These are phyloP conservation scores for Chaetogeoica ovagalla DNA, from an alignment of 2,888 invertebrate species.

Conservation along the genomic window DNA sequence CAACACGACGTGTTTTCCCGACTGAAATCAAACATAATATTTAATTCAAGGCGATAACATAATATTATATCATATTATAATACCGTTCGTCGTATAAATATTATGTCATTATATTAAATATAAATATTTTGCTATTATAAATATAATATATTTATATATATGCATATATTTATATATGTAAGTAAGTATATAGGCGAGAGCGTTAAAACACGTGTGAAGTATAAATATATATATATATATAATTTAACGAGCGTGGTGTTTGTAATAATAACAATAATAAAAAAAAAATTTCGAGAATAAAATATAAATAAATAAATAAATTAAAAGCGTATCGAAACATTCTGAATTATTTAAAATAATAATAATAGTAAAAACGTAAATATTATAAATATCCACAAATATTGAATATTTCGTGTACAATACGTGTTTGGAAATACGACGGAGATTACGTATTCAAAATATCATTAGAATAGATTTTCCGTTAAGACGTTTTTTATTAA, in stretches of 20 bases:
- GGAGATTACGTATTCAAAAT: not conserved
- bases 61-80: slow-evolving; percentile 55
- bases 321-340: slow-evolving; percentile 48
- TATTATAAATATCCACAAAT: slow-evolving; percentile 54
- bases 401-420: slow-evolving; percentile 36
- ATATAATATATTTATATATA: not conserved
- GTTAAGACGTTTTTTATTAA: not conserved
- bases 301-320: slow-evolving; percentile 54
- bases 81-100: slow-evolving; percentile 55
- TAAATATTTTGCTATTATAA: not conserved
- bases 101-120: slow-evolving; percentile 52
- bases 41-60: slow-evolving; percentile 54
- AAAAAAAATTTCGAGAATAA: slow-evolving; percentile 46
- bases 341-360: slow-evolving; percentile 43
- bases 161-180: not conserved
- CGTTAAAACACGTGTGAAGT: slow-evolving; percentile 52
- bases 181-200: slow-evolving; percentile 14
- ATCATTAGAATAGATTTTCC: not conserved
- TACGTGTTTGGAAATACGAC: slow-evolving; percentile 37
- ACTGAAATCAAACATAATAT: slow-evolving; percentile 54
- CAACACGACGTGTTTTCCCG: slow-evolving; percentile 36
- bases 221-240: too few species aligned
- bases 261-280: too few species aligned
- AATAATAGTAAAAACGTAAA: slow-evolving; percentile 58
- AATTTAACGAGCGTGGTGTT: slow-evolving; percentile 43